Conservation (phyloP, 1,140 invertebrate genomes). For the Halesus radiatus region DNA sequence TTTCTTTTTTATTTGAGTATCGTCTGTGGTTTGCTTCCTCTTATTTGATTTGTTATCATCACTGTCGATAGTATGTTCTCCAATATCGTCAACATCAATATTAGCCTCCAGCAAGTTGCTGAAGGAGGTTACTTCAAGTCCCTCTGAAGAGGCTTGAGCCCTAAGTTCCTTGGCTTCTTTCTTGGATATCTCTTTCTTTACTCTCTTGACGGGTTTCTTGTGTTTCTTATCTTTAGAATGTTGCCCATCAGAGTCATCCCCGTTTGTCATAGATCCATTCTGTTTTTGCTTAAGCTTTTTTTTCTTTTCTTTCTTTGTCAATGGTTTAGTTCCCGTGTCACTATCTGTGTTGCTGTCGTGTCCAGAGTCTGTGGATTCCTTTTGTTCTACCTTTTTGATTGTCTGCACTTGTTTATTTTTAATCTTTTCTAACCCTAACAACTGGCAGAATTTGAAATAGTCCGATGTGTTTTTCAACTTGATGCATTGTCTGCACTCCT, state of each 20-base stretch:
- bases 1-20: slow-evolving; percentile 32
- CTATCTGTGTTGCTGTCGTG: slow-evolving; percentile 49
- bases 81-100: slow-evolving; percentile 50
- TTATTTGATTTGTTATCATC: slow-evolving; percentile 41
- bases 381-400: slow-evolving; percentile 22
- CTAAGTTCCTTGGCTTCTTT: slow-evolving; percentile 63
- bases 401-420: slow-evolving; percentile 39
- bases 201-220: slow-evolving; percentile 29
- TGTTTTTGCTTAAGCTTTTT: slow-evolving; percentile 27
- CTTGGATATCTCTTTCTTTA: slow-evolving; percentile 56
- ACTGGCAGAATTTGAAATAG: slow-evolving; percentile 54
- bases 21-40: slow-evolving; percentile 30
- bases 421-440: slow-evolving; percentile 46
- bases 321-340: slow-evolving; percentile 18
- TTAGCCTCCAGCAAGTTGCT: slow-evolving; percentile 52
- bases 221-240: slow-evolving; percentile 39
- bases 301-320: slow-evolving; percentile 33
- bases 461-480: slow-evolving; percentile 52
- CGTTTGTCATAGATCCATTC: slow-evolving; percentile 38
- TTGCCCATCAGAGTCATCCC: slow-evolving; percentile 45
- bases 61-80: slow-evolving; percentile 35
- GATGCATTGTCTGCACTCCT: slow-evolving; percentile 36
- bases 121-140: slow-evolving; percentile 60
- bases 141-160: slow-evolving; percentile 60
- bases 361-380: slow-evolving; percentile 52